Percentiles rank a stretch among this genome's conserved stretches.
These are phyloP conservation scores for Paedocypris sp. DNA, from an alignment of 2,113 vertebrate species.

Conservation along the genomic window DNA sequence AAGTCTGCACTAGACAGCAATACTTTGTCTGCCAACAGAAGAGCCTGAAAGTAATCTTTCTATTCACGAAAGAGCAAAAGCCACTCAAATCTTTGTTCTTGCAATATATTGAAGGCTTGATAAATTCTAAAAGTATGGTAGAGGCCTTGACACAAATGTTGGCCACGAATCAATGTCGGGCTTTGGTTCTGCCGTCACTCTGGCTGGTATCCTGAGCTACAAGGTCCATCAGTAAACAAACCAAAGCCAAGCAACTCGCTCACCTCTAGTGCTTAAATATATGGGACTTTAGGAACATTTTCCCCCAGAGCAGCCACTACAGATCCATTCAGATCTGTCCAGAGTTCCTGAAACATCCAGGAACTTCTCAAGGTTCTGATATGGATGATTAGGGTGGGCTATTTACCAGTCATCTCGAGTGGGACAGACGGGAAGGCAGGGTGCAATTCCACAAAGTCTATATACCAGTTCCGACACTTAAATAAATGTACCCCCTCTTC, in stretches of 20 bases:
- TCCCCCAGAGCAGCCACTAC: neutral
- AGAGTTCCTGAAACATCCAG: no score
- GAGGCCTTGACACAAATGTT: neutral
- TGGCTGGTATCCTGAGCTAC: neutral
- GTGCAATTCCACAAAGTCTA: neutral
- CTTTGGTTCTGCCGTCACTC: neutral
- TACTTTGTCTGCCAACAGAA: neutral
- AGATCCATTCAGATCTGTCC: no score
- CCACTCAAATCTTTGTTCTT: neutral
- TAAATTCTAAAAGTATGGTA: neutral
- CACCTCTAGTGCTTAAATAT: no score
- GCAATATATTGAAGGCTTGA: neutral
- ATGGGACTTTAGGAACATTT: no score
- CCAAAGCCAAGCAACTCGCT: no score
- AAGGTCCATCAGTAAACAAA: neutral
- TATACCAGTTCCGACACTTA: neutral
- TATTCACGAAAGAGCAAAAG: neutral
- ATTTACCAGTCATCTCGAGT: slow-evolving; percentile 1
- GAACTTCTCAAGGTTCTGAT: no score
- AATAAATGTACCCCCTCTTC: neutral
- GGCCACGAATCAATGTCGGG: neutral
- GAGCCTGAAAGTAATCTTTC: neutral
- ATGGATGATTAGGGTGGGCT: slow-evolving; percentile 3
- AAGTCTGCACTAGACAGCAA: neutral
- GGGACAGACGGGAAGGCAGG: neutral